Base-by-base conservation (phyloP, 2,888 invertebrate species). In the Drosophila multiciliata region DNA sequence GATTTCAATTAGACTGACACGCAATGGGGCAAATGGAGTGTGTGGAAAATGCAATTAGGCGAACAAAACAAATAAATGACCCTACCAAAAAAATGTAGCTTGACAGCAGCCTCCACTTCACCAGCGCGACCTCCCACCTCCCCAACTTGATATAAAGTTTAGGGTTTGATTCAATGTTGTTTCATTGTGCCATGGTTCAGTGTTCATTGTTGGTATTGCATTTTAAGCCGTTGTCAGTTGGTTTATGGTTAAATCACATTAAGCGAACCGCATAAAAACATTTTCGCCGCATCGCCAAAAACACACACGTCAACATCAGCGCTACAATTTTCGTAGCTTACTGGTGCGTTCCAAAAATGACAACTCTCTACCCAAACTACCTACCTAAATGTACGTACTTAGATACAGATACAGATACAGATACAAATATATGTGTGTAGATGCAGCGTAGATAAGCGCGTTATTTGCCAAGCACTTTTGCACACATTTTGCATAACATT, bases 191-290 rank as follows among this genome's bases (percentile, higher is more conserved):
- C 59, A 52, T 58, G 69, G 78, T 73, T 64, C 67, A 58, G 20
- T 48, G 59, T 42, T 65, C 58, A 64, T 62, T 63, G 67, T 70
- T 70, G 80, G 58, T 52, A 54, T 69, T 78, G 67, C 57, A 67
- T 67, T 67, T 85, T 79, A 74, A 57, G 72, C 72, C 68, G 81
- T 69, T 74, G 71, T 78, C 68, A 73, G 79, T 83, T 83, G 83
- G 83, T 87, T 87, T 87, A 89, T 86, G 87, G 80, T 84, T 73
- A 89, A 87, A 87, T 87, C 84, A 82, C 87, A 87, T 89, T 89
- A 87, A 86, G 89, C 83, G 89, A 83, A 87, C 89, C 89, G 85
- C 89, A 87, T 79, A 86, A 78, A 88, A 89, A 89, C 87, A 89
- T 87, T 89, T 87, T 67, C 69, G 78, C 78, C 83, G 50, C 75